Conservation (phyloP, 2,797 vertebrate species). For the Odontamblyopus lacepedii region DNA sequence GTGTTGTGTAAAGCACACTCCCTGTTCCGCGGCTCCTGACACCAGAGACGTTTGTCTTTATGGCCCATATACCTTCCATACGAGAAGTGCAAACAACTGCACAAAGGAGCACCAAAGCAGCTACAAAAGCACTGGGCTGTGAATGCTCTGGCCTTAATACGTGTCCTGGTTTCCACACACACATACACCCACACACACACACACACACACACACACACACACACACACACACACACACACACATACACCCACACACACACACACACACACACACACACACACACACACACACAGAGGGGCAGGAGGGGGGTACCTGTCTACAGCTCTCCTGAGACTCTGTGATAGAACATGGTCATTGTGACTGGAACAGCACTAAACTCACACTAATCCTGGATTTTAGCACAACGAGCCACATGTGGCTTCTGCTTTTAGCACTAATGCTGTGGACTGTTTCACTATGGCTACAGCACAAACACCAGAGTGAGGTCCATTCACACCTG, state of each 20-base stretch:
- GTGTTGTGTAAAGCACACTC: background rate
- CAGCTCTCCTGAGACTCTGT: background rate
- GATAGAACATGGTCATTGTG: background rate
- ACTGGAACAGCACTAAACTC: background rate
- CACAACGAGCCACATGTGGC: background rate
- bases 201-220: background rate
- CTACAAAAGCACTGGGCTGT: background rate
- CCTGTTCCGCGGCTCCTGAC: background rate
- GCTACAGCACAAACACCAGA: background rate
- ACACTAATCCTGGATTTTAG: background rate
- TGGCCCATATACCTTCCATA: constrained; percentile 1
- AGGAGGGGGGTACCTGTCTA: background rate
- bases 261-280: background rate
- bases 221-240: background rate
- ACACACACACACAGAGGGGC: background rate
- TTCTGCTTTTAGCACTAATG: background rate
- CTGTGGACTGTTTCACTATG: background rate
- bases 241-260: background rate
- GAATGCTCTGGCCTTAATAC: constrained; percentile 12
- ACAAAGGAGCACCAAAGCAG: background rate
- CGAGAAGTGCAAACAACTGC: constrained; percentile 1
- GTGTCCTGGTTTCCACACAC: constrained; percentile 10
- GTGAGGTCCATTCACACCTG: background rate
- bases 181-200: background rate
- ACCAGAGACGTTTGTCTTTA: background rate